A percentile compares a stretch with the other conserved stretches of the same genome.
Conservation (phyloP, 2,888 invertebrate genomes). For the Schizaphis graminum region DNA sequence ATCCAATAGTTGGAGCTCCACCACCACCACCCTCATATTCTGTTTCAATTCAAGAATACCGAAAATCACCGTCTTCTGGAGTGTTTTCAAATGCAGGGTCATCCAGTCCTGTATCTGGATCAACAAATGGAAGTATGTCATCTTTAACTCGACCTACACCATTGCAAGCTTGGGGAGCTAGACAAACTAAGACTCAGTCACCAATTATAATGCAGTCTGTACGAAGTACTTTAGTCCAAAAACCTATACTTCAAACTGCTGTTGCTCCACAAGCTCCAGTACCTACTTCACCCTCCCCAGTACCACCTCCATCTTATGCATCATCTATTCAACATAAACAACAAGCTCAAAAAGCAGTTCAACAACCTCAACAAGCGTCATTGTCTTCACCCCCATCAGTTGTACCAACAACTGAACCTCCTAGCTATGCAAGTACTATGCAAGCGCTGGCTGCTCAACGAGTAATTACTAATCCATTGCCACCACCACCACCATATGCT, state of each 20-base stretch:
- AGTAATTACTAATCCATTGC: slow-evolving; percentile 72
- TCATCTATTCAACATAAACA: slow-evolving; percentile 85
- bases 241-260: slow-evolving; percentile 94
- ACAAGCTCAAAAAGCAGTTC: slow-evolving; percentile 72
- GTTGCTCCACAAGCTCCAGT: slow-evolving; percentile 90
- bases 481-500: slow-evolving; percentile 66
- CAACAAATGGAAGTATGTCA: slow-evolving; percentile 76
- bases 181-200: slow-evolving; percentile 90
- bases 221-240: slow-evolving; percentile 94
- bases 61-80: slow-evolving; percentile 89
- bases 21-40: slow-evolving; percentile 89
- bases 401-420: slow-evolving; percentile 88
- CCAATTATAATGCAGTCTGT: slow-evolving; percentile 98
- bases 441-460: slow-evolving; percentile 81
- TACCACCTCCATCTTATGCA: slow-evolving; percentile 87
- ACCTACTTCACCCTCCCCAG: slow-evolving; percentile 73
- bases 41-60: slow-evolving; percentile 87
- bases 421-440: slow-evolving; percentile 93
- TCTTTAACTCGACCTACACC: slow-evolving; percentile 83
- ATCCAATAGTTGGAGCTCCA: slow-evolving; percentile 77
- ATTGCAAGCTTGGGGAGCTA: slow-evolving; percentile 85
- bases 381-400: slow-evolving; percentile 74
- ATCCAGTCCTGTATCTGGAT: slow-evolving; percentile 85
- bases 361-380: slow-evolving; percentile 71
- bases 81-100: slow-evolving; percentile 89